Conservation (phyloP, 2,888 invertebrate species). For the Drosophila borborema region DNA sequence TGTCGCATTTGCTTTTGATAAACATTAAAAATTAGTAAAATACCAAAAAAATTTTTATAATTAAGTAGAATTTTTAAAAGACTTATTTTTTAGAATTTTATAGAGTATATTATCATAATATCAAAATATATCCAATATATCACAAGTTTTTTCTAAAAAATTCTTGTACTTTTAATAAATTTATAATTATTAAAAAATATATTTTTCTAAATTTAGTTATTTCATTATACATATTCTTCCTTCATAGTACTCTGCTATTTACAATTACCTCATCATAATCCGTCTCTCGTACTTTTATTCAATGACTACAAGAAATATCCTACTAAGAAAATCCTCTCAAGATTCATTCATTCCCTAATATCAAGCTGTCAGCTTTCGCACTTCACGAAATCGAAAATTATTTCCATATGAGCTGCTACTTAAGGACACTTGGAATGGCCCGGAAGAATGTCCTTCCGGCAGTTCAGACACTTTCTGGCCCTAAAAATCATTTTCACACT, state of each 20-base stretch:
- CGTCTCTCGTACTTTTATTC: too few relatives aligned
- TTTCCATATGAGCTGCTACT: slow-evolving; percentile 54
- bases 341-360: not conserved
- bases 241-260: not conserved
- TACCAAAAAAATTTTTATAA: too few relatives aligned
- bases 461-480: slow-evolving; percentile 58
- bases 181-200: not conserved
- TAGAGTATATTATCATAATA: too few relatives aligned
- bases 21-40: too few relatives aligned
- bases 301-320: not conserved
- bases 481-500: slow-evolving; percentile 53
- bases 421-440: slow-evolving; percentile 16
- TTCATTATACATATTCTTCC: too few relatives aligned
- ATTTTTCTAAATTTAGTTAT: too few relatives aligned
- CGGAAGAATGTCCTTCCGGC: slow-evolving; percentile 43
- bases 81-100: too few relatives aligned
- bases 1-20: too few relatives aligned
- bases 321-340: not conserved
- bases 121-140: too few relatives aligned
- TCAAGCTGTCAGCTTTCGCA: slow-evolving; percentile 28
- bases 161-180: too few relatives aligned
- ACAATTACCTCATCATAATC: not conserved
- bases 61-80: too few relatives aligned
- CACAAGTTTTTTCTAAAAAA: too few relatives aligned
- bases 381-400: slow-evolving; percentile 22